Evolutionary conservation across 2,888 invertebrate genomes (phyloP).

Genomic region (Mechanitis mazaeus): DNA sequence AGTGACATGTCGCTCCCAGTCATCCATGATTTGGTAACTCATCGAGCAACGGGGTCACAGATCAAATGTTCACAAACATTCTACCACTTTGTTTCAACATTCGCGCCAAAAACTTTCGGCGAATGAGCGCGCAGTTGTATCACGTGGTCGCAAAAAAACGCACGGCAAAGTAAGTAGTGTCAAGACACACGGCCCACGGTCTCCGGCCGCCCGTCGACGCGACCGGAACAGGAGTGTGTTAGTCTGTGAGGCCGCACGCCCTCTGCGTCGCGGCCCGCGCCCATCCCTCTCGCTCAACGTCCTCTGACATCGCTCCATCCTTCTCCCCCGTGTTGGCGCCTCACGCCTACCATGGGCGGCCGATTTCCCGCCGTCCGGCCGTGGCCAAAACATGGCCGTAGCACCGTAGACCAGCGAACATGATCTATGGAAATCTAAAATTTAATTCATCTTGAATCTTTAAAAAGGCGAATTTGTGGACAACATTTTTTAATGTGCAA

Average conservation of each 20-base stretch:
- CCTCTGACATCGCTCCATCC: slow-evolving; percentile 45
- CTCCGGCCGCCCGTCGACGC: slow-evolving; percentile 75
- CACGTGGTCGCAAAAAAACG: slow-evolving; percentile 52
- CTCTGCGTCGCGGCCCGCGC: slow-evolving; percentile 76
- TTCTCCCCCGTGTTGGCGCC: slow-evolving; percentile 54
- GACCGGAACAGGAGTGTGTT: slow-evolving; percentile 75
- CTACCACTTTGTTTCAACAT: slow-evolving; percentile 50
- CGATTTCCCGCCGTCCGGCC: slow-evolving; percentile 69
- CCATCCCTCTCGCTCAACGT: slow-evolving; percentile 53
- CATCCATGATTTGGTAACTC: slow-evolving; percentile 64
- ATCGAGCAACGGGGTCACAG: slow-evolving; percentile 23
- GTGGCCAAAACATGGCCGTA: slow-evolving; percentile 70
- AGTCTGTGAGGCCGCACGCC: slow-evolving; percentile 70
- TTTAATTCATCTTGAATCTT: neutral
- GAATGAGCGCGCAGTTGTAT: slow-evolving; percentile 40
- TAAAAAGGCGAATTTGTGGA: neutral
- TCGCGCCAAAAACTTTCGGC: slow-evolving; percentile 70
- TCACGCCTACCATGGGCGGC: slow-evolving; percentile 76
- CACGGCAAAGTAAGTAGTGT: slow-evolving; percentile 46
- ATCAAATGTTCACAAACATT: slow-evolving; percentile 55
- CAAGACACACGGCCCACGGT: slow-evolving; percentile 49
- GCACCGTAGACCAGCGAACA: slow-evolving; percentile 47
- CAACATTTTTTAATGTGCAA: too few species aligned
- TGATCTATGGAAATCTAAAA: slow-evolving; percentile 23
- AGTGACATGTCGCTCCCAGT: slow-evolving; percentile 78